Evolutionary conservation across 2,113 vertebrate genomes (phyloP), one percentile per base, ranked within the genome.

Genomic region (Dicentrarchus labrax): DNA sequence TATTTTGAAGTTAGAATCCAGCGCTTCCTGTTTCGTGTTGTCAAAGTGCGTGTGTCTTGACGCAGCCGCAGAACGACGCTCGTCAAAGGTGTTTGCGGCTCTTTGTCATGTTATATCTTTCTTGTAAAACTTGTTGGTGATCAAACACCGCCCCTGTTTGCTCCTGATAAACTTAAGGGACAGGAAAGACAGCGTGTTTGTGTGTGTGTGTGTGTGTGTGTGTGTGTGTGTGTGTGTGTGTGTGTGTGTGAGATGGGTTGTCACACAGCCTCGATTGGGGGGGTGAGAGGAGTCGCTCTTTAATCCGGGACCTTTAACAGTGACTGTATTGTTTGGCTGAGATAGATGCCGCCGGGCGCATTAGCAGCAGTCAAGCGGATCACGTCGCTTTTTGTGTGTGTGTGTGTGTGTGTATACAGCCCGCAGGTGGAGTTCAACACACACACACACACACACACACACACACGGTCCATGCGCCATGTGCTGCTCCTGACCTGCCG

Each of bases 281-380:
- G 87, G 89, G 82, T 86, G 10, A 61, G 78, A 82, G 79, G 85
- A 91, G 91, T 85, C 85, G 85, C 89, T 87, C 89, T 93, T 92
- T 90, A 92, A 92, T 92, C 84, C 90, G 86, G 91, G 88, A 93
- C 94, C 92, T 93, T 93, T 93, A 94, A 94, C 92, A 91, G 91
- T 57, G 75, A 64, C 84, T 82, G 87, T 82, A 94, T 94, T 93
- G 94, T 94, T 91, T 75, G 86, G 87, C 76, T 87, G 75, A 88
- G 91, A 87, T 85, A 91, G 89, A 93, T 86, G 93, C 94, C 85
- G 92, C 90, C 69, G 82, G 93, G 89, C 79, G 86, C 91, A 91
- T 93, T 82, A 94, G 90, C 90, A 93, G 93, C 92, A 94, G 94
- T 90, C 93, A 89, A 90, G 93, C 92, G 93, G 94, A 92, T 93